These are phyloP conservation scores for Aphis gossypii DNA, from an alignment of 1,140 invertebrate species.

Conservation along the genomic window DNA sequence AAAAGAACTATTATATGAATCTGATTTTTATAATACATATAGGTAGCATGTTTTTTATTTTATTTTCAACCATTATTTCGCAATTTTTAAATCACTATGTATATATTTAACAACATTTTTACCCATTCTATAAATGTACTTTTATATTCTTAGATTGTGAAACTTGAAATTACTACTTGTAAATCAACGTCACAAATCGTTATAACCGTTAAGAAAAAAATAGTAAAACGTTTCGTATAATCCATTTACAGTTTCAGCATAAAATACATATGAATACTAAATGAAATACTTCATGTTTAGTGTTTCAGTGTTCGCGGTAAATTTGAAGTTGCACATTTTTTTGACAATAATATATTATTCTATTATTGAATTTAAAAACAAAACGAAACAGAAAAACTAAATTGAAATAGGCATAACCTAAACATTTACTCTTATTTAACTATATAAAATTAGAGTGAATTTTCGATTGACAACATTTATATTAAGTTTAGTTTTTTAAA, in stretches of 20 bases:
- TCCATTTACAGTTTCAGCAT: neutral
- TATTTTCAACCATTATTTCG: neutral
- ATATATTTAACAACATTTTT: neutral
- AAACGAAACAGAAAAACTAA: neutral
- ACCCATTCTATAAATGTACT: neutral
- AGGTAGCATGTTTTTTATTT: neutral
- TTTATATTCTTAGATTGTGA: neutral
- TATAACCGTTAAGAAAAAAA: neutral
- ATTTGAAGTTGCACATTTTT: neutral
- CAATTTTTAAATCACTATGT: neutral
- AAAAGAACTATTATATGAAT: neutral
- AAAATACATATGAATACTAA: neutral
- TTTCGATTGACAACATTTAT: neutral
- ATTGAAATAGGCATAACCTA: neutral
- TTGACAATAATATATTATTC: conserved; percentile 18
- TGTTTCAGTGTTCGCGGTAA: neutral
- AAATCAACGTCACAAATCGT: neutral
- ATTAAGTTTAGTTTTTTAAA: neutral
- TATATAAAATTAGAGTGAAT: neutral
- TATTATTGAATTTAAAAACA: neutral
- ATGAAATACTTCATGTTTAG: neutral
- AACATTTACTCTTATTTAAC: neutral
- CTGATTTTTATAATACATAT: neutral
- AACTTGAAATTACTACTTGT: neutral
- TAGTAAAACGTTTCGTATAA: neutral